Base-by-base conservation (phyloP, 2,113 vertebrate genomes). In the Pampusana beccarii region DNA sequence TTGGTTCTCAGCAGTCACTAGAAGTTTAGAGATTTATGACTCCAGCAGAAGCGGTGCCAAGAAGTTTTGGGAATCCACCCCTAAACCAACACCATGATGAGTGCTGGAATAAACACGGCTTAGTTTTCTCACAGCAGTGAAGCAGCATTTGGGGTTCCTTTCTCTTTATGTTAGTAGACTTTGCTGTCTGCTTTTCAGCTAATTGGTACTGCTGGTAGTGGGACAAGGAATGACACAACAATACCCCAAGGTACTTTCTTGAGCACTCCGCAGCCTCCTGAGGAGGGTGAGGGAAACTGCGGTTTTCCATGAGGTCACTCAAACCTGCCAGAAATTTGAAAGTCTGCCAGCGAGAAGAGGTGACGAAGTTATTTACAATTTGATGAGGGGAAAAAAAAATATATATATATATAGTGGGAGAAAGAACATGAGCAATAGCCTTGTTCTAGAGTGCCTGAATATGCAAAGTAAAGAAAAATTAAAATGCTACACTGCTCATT, bases 401-500 rank as follows among this genome's bases (percentile, higher is more conserved):
- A 53, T 69, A 77, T 8, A 79, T 80, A 85, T 90, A 80, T n/a
- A 65, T 73, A 88, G 79, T 13, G 16, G 84, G 71, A 78, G 66
- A 94, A 95, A 87, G 74, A 73, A 61, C 62, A 40, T 7, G 29
- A 92, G 88, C 73, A 57, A 66, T 85, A 62, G 51, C 40, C 89
- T 80, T 88, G 53, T 93, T 87, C 86, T 71, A 84, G 83, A 80
- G 73, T 75, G 84, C 94, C 70, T 92, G 64, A 90, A 78, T 36
- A 23, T 31, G 53, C 40, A 89, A 79, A 93, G 85, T 80, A 95
- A 93, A 96, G 88, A 82, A 88, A 96, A 97, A 90, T 82, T 84
- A 67, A 94, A 90, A 77, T 31, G 75, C 58, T 94, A 33, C 6
- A 2, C 34, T 75, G 58, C 73, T 95, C 51, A 90, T 92, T 96